Conservation (phyloP, 2,888 invertebrate genomes). For the Cantharis lateralis region DNA sequence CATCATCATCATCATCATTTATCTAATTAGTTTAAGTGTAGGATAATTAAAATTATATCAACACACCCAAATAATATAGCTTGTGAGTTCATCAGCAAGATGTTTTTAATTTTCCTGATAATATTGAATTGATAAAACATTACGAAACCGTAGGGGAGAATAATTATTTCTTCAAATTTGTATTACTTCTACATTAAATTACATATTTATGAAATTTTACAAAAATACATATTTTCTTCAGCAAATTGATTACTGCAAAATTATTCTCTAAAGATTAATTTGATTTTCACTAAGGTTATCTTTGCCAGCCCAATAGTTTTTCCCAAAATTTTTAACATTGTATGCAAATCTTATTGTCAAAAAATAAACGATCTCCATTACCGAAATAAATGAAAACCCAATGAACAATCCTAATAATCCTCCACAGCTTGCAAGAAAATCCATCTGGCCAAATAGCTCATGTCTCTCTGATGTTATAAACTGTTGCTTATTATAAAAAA, state of each 20-base stretch:
- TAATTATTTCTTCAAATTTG: not conserved
- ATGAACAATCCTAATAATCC: slow-evolving; percentile 65
- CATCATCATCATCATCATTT: not conserved
- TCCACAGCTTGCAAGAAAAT: slow-evolving; percentile 63
- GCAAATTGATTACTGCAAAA: not conserved
- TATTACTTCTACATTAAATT: not conserved
- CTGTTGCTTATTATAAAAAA: slow-evolving; percentile 73
- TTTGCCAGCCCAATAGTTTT: not conserved
- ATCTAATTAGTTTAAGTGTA: not conserved
- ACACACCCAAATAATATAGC: not conserved
- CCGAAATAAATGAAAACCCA: slow-evolving; percentile 66
- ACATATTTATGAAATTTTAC: not conserved
- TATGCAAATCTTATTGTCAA: slow-evolving; percentile 58
- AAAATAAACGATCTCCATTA: slow-evolving; percentile 67
- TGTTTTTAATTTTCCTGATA: not conserved
- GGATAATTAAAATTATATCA: not conserved
- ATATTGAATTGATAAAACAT: not conserved
- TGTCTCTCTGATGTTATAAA: slow-evolving; percentile 62
- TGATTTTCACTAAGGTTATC: not conserved
- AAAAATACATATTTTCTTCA: no score
- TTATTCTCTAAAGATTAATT: not conserved
- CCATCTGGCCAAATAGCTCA: slow-evolving; percentile 61
- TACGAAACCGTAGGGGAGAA: not conserved
- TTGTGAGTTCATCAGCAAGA: not conserved
- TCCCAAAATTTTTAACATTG: slow-evolving; percentile 42